A percentile compares a stretch with the other conserved stretches of the same genome.
Evolutionary conservation across 2,113 vertebrate species (phyloP).

Genomic region (Equus przewalskii): DNA sequence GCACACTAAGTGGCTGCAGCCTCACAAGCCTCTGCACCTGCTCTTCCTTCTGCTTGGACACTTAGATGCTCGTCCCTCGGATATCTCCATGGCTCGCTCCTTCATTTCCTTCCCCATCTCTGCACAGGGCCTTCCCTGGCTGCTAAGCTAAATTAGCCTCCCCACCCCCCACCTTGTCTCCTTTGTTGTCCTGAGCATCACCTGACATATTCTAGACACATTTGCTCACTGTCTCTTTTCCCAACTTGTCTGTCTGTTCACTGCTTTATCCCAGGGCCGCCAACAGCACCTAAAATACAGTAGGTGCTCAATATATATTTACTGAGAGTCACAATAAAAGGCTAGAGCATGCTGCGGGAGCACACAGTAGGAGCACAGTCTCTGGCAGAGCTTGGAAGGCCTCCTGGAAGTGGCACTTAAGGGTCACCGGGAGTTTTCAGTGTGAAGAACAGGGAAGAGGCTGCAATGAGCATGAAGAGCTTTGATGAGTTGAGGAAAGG

Average conservation of each 20-base stretch:
- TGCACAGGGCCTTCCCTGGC: background rate
- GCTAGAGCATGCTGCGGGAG: accelerated
- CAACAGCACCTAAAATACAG: background rate
- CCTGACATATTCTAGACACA: accelerated
- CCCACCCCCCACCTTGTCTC: background rate
- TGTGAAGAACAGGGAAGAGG: background rate
- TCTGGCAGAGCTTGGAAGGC: background rate
- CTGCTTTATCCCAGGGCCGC: background rate
- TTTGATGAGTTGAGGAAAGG: background rate
- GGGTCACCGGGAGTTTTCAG: background rate
- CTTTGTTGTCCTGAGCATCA: background rate
- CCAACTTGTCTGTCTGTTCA: too few species aligned
- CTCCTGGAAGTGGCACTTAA: background rate
- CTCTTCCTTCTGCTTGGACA: background rate
- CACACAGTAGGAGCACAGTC: background rate
- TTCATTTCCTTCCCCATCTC: background rate
- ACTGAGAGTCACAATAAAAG: background rate
- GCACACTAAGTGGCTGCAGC: background rate
- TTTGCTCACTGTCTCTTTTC: background rate
- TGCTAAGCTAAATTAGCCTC: accelerated
- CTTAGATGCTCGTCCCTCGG: background rate
- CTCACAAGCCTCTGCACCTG: background rate
- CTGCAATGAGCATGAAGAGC: background rate
- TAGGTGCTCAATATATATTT: background rate
- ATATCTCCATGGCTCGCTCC: accelerated